Percentiles rank a stretch among this genome's conserved stretches.
Evolutionary conservation across 1,140 invertebrate species (phyloP).

Genomic region (Drosophila punjabiensis): DNA sequence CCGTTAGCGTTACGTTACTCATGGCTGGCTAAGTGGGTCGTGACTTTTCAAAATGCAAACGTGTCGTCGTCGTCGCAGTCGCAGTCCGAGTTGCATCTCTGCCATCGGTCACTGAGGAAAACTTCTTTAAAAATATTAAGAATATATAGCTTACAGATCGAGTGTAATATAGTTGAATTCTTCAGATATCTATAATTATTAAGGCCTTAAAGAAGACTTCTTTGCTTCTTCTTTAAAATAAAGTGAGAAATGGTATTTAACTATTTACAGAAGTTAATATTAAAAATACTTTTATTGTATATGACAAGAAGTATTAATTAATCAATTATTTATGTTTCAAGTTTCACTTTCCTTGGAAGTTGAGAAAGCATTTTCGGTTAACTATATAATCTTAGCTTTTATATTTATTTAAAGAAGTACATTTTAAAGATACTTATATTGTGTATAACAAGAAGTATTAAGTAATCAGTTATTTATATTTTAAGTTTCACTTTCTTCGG

Average conservation of each 20-base stretch:
- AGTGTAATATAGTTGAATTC: neutral
- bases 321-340: neutral
- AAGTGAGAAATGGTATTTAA: too few species aligned
- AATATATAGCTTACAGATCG: neutral
- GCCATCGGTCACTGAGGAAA: slow-evolving; percentile 33
- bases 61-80: slow-evolving; percentile 66
- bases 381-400: too few species aligned
- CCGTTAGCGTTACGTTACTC: slow-evolving; percentile 66
- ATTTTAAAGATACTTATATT: too few species aligned
- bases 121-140: neutral
- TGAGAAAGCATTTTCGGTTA: neutral
- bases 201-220: accelerated
- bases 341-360: neutral
- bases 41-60: slow-evolving; percentile 83
- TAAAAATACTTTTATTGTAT: neutral
- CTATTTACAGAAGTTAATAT: neutral
- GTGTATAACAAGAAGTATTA: too few species aligned
- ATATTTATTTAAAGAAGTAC: too few species aligned
- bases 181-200: too few species aligned
- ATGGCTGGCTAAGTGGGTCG: slow-evolving; percentile 82
- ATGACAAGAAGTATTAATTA: neutral
- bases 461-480: too few species aligned
- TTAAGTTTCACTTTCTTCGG: too few species aligned
- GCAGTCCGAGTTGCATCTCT: slow-evolving; percentile 55
- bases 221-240: neutral